Evolutionary conservation across 2,113 vertebrate species (phyloP), one percentile per base, ranked within the genome.

Genomic region (Indri indri): DNA sequence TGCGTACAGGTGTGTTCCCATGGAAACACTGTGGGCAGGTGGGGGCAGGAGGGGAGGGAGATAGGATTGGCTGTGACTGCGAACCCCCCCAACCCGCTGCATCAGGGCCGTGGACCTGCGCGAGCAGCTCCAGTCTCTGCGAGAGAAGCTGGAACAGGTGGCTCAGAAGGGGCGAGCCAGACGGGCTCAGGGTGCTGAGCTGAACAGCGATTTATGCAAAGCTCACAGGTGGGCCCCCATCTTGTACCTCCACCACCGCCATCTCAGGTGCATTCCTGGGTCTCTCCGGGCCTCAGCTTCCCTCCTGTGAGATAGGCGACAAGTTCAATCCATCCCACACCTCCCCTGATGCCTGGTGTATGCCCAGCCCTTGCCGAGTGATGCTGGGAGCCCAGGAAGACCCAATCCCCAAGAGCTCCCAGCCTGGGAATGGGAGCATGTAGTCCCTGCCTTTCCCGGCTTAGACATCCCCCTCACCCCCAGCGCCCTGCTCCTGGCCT

Each of bases 401-500:
- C 66, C 32, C 37, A 18, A 6, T 34, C 70, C 27, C 77, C 52
- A 16, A 65, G 16, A 42, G 57, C 13, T 47, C 45, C 14, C 71
- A 5, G 4, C 7, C 52, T 54, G 40, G 47, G 30, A 37, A 27
- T 7, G 16, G 82, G 54, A 45, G 37, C 8, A 37, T 12, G 13
- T 0, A 6, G 47, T 12, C 65, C 40, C 68, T 47, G 13, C 23
- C 47, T 23, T 61, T 63, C 59, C 23, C 13, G 71, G 66, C 74
- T 93, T 61, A 86, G 23, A 16, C 20, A 3, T 27, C 34, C 25
- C 1, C 63, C 34, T 42, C 61, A 30, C 9, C 42, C 34, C 27
- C 98, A 99, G 99, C 20, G 99, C 99, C 97, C 98, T 99, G 86
- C 95, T 99, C 87, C 98, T 98, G 63, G 98, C 99, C 2, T 99